Percentiles rank a stretch among this genome's conserved stretches.
Conservation (phyloP, 2,888 invertebrate genomes). For the Oxytorus armatus region DNA sequence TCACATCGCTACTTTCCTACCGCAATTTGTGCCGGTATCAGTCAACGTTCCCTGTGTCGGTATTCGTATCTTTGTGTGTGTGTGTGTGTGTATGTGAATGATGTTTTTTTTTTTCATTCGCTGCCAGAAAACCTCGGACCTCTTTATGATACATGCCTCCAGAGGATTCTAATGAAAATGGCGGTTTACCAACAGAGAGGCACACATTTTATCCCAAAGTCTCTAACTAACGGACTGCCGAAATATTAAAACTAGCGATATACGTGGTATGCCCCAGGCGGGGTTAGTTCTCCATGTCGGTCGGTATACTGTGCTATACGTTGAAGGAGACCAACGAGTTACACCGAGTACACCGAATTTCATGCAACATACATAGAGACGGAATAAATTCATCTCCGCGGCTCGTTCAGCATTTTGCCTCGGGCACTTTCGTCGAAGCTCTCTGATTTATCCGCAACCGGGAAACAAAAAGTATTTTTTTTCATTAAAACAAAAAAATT, state of each 20-base stretch:
- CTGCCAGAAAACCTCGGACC: slow-evolving; percentile 60
- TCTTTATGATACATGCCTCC: slow-evolving; percentile 64
- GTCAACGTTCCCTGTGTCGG: slow-evolving; percentile 14
- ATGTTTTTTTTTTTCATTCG: slow-evolving; percentile 60
- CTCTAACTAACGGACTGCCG: slow-evolving; percentile 62
- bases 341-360: slow-evolving; percentile 46
- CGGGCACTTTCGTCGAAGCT: slow-evolving; percentile 36
- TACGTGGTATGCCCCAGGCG: slow-evolving; percentile 46
- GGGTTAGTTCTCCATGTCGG: slow-evolving; percentile 55
- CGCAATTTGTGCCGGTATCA: slow-evolving; percentile 37
- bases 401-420: slow-evolving; percentile 43
- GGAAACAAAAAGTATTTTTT: slow-evolving; percentile 33
- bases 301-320: not conserved
- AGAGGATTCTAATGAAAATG: slow-evolving; percentile 66
- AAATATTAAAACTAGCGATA: slow-evolving; percentile 65
- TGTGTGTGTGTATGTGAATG: not conserved
- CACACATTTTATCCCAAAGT: slow-evolving; percentile 52
- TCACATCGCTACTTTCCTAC: slow-evolving; percentile 21
- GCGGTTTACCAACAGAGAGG: slow-evolving; percentile 64
- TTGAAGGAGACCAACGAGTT: slow-evolving; percentile 11
- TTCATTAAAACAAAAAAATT: slow-evolving; percentile 19
- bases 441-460: slow-evolving; percentile 16
- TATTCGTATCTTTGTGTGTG: not conserved
- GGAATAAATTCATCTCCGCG: slow-evolving; percentile 54
- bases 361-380: slow-evolving; percentile 46